These are phyloP conservation scores for Gallinago paraguaiae DNA, from an alignment of 2,113 vertebrate genomes.

Conservation along the genomic window DNA sequence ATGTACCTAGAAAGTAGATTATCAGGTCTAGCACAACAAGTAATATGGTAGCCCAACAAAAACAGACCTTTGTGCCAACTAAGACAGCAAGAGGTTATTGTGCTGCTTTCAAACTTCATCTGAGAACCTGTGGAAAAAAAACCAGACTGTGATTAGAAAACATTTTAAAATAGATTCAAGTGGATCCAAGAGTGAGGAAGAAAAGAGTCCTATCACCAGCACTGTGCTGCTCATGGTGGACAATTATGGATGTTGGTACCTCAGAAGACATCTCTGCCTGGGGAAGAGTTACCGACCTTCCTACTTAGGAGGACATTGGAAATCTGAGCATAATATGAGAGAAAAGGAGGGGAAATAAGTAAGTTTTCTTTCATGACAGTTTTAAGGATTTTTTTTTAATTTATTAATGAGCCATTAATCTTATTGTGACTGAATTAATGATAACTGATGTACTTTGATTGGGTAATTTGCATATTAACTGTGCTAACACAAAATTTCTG, in stretches of 20 bases:
- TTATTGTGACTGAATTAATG: background rate
- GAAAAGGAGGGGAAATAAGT: background rate
- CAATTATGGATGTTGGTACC: background rate
- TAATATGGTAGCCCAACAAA: background rate
- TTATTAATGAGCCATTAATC: background rate
- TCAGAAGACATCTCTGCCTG: background rate
- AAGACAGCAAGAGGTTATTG: background rate
- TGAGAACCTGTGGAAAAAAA: background rate
- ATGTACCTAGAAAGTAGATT: background rate
- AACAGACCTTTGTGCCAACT: background rate
- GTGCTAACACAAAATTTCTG: background rate
- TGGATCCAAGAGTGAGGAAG: background rate
- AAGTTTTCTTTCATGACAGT: background rate
- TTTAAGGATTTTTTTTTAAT: background rate
- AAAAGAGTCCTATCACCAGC: background rate
- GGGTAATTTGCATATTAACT: background rate
- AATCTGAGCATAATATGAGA: background rate
- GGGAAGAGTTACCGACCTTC: background rate
- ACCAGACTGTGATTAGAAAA: background rate
- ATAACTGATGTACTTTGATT: background rate
- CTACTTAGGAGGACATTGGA: background rate
- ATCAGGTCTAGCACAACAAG: background rate
- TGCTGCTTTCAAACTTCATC: background rate
- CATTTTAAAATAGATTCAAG: background rate
- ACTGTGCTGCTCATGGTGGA: background rate